Evolutionary conservation across 2,797 vertebrate species (phyloP), one percentile per base, ranked within the genome.

Genomic region (Pogonophryne albipinna): DNA sequence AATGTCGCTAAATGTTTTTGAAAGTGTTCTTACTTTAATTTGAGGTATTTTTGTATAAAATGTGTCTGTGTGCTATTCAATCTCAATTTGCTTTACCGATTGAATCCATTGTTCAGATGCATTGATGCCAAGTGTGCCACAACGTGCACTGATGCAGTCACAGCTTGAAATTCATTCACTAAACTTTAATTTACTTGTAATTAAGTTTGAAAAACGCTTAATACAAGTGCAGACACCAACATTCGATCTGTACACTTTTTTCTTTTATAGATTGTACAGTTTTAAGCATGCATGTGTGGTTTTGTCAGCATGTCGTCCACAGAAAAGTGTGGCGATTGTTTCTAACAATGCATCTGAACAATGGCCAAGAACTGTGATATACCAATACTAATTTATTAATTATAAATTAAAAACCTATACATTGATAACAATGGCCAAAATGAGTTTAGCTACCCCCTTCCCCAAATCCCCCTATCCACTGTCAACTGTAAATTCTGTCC

Each of bases 381-480:
- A 38, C 51, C 17, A 13, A 27, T 17, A 2, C 3, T 12, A 3
- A 27, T 9, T 60, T 38, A 38, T 38, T 38, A 0, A 38, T 38
- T 38, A 38, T 38, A 38, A 38, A 38, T 38, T 38, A 9, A 38
- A 38, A 38, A 38, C 34, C 1, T 58, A 4, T 61, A 62, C 50
- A 61, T 31, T 23, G 15, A 46, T 61, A 45, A 20, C 66, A 75
- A 74, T 11, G 7, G 10, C 55, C n/a, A 14, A 64, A 71, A 14
- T 49, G 20, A 74, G 75, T 31, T 19, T 50, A 92, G 83, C 41
- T 70, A 53, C 9, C 83, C 91, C 85, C 74, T 60, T 70, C 88
- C 87, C 71, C 60, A 72, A 70, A 76, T 88, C 84, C 84, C 78
- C 56, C 90, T 86, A 13, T 90, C 87, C 81, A 78, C 91, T 91